Evolutionary conservation across 2,797 vertebrate species (phyloP), one percentile per base, ranked within the genome.

Genomic region (Australoheros facetus): DNA sequence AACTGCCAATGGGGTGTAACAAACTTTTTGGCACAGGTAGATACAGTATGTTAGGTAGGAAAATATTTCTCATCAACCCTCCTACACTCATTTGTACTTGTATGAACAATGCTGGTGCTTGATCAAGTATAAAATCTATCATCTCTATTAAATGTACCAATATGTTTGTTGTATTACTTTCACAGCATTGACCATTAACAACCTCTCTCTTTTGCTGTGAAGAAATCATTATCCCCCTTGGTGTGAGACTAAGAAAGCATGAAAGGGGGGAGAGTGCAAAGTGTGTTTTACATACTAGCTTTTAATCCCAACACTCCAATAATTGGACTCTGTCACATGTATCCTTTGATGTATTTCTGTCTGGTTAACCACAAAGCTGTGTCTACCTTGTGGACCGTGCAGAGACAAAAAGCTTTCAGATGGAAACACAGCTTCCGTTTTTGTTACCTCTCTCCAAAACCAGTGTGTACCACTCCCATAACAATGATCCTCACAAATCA

Each of bases 301-400:
- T 92, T 92, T 91, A 94, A 93, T 93, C 92, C 90, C 54, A 62
- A 88, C 89, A 90, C 83, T 90, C 81, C 79, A 91, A 94, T 95
- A 93, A 94, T 94, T 94, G 93, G 94, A 87, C 91, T 90, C 81
- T 85, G 92, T 94, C 89, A 92, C 89, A 84, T 88, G 80, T 83
- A 82, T 87, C 85, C 90, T 93, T 91, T 93, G 91, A 93, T 93
- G 91, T 91, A 74, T 87, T 91, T 94, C 92, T 82, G 85, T 90
- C 82, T 91, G 64, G 74, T 81, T 87, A 89, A 87, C 87, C 86
- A 91, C 90, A 89, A 84, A 88, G 86, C 80, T 83, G 79, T 19
- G 56, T 88, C 77, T 79, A 77, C 59, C 81, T 77, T 83, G 78
- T 74, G 56, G 83, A 88, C 87, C 56, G 62, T 54, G 66, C 77